These are phyloP conservation scores for Falco concolor DNA, from an alignment of 2,797 vertebrate species.

Conservation along the genomic window DNA sequence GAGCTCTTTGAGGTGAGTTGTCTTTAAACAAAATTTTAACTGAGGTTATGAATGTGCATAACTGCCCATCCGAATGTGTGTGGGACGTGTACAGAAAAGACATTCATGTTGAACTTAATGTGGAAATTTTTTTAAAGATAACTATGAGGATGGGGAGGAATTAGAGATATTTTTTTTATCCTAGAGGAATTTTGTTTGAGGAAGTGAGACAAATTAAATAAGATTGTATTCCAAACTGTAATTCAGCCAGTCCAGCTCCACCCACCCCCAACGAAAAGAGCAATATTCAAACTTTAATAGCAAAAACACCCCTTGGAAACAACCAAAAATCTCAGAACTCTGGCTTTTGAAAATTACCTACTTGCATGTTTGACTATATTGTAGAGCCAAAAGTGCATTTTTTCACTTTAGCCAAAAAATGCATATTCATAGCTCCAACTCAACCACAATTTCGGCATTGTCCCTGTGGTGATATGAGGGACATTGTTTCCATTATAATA, in stretches of 20 bases:
- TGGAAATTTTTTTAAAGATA: not conserved
- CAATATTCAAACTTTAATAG: not conserved
- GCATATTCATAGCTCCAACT: not conserved
- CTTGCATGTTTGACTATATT: not conserved
- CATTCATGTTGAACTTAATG: not conserved
- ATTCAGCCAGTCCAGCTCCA: not conserved
- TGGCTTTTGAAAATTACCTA: not conserved
- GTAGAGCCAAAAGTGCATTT: not conserved
- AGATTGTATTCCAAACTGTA: not conserved
- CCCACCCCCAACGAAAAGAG: rapidly evolving
- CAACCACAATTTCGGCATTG: not conserved
- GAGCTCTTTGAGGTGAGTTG: not conserved
- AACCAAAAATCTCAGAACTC: not conserved
- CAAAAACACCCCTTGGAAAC: not conserved
- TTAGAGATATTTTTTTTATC: not conserved
- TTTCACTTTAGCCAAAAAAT: not conserved
- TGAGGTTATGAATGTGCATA: not conserved
- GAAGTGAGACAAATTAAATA: not conserved
- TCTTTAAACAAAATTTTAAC: not conserved
- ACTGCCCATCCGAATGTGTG: not conserved
- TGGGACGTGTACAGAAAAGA: not conserved
- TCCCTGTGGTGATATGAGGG: not conserved
- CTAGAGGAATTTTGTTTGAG: not conserved
- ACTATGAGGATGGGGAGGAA: not conserved
- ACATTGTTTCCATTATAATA: not conserved